Evolutionary conservation across 2,888 invertebrate genomes (phyloP).

Genomic region (Tenthredo notha): DNA sequence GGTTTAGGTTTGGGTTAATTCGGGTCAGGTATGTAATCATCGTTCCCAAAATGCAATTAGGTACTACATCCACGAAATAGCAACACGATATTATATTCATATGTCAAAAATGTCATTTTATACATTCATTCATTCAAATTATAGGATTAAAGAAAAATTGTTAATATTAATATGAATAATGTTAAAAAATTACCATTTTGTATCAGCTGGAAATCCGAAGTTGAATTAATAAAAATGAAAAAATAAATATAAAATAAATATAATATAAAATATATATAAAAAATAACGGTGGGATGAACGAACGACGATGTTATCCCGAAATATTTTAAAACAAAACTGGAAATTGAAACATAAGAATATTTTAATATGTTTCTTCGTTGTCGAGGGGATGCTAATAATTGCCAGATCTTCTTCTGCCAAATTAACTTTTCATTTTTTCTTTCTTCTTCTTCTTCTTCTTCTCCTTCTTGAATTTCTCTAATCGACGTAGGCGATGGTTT

Average conservation of each 20-base stretch:
- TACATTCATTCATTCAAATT: too few relatives aligned
- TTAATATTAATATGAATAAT: neutral
- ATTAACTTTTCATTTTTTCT: constrained; percentile 1
- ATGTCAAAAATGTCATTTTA: neutral
- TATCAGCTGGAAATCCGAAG: neutral
- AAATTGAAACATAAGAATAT: constrained; percentile 39
- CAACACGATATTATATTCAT: neutral
- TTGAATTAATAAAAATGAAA: neutral
- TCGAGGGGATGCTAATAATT: constrained; percentile 17
- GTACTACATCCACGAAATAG: neutral
- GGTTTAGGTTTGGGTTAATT: constrained; percentile 5
- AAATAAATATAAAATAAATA: neutral
- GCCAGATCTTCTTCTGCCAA: neutral
- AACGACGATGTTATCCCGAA: constrained; percentile 59
- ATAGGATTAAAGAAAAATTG: too few relatives aligned
- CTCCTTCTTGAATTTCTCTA: neutral
- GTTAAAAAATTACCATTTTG: constrained; percentile 8
- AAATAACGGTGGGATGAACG: constrained; percentile 58
- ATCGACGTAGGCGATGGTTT: neutral
- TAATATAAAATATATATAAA: neutral
- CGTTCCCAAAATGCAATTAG: constrained; percentile 7
- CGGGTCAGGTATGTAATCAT: constrained; percentile 35
- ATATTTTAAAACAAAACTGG: constrained; percentile 56
- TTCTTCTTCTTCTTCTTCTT: constrained; percentile 1
- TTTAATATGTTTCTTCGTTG: constrained; percentile 19